Evolutionary conservation across 2,888 invertebrate genomes (phyloP), one percentile per base, ranked within the genome.

Genomic region (Baronia brevicornis): DNA sequence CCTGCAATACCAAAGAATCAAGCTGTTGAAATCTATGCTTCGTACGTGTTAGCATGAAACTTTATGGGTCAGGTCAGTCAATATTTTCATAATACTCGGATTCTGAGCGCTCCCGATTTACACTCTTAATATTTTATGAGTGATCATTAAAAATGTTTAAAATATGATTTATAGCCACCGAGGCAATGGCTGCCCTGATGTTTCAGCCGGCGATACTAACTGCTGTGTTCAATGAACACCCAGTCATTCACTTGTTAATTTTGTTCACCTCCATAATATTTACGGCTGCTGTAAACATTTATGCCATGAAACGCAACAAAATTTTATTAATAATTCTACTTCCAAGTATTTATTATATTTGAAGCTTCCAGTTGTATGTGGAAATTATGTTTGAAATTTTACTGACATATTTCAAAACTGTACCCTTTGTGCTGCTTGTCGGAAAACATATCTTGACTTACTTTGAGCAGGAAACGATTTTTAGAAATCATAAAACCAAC

Each of bases 171-270:
- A 82, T 54, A 52, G 44, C 51, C 30, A 44, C 41, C 47, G 53
- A 53, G 46, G 56, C 68, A 59, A 54, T 56, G 53, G 41, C 49
- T 45, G 54, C 43, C 37, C 45, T 35, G 43, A 26, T 33, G 29
- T 38, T 33, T 29, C 27, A 31, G 35, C 24, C 37, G 37, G 33
- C 35, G 22, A 33, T 26, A 65, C 68, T 72, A 64, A 75, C 68
- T 58, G 54, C 51, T 47, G 47, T 52, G 54, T 69, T 77, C 72
- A 79, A 70, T 75, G 70, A 64, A 62, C 51, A n/a, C n/a, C n/a
- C n/a, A 63, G 52, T 58, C 65, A 60, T 77, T 73, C 73, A 75
- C 78, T 78, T 74, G 75, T 77, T 78, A 74, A 78, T 79, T 77
- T 69, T 63, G 71, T 67, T 59, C 62, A 51, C 53, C 48, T 56